Base-by-base conservation (phyloP, 2,113 vertebrate genomes). In the Eublepharis macularius region DNA sequence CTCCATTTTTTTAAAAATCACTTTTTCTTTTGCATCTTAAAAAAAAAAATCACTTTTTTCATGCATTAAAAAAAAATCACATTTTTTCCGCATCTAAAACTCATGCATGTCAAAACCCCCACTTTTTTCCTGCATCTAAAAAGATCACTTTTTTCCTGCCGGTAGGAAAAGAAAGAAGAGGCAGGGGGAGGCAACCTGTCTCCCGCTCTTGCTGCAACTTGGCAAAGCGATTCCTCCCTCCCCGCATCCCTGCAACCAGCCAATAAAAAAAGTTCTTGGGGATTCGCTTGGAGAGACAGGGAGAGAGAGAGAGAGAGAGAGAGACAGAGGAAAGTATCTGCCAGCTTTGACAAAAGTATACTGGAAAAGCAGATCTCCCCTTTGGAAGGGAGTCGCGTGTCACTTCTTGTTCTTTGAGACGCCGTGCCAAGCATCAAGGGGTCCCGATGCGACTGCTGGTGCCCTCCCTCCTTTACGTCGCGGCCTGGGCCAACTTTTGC, bases 371-470 rank as follows among this genome's bases (percentile, higher is more conserved):
- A 45, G 77, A 47, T 5, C 16, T 54, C 36, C 60, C 60, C 11
- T 81, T 80, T 2, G 79, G 80, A 11, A 68, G 26, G 83, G 72
- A 49, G 72, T 74, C 43, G 65, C 8, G 9, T 10, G n/a, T 6
- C 4, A 2, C 0, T 12, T 19, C 2, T 93, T 90, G 76, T 87
- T 89, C 49, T 82, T 83, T 73, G 81, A 47, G 57, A 14, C 83
- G 10, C 70, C 34, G 90, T 85, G 75, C 89, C 86, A 0, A 75
- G 51, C 82, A 0, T 88, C 73, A 85, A 88, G 26, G 60, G 83
- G 86, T 94, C 95, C 96, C 95, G 94, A 97, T 97, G 97, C 96
- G 92, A 92, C 94, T 95, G 81, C 88, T 95, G 81, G 78, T 94
- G 92, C 92, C 96, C 80, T 86, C 97, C 90, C 94, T 94, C 82